These are phyloP conservation scores for Maccullochella peelii DNA, from an alignment of 2,113 vertebrate genomes.

Conservation along the genomic window DNA sequence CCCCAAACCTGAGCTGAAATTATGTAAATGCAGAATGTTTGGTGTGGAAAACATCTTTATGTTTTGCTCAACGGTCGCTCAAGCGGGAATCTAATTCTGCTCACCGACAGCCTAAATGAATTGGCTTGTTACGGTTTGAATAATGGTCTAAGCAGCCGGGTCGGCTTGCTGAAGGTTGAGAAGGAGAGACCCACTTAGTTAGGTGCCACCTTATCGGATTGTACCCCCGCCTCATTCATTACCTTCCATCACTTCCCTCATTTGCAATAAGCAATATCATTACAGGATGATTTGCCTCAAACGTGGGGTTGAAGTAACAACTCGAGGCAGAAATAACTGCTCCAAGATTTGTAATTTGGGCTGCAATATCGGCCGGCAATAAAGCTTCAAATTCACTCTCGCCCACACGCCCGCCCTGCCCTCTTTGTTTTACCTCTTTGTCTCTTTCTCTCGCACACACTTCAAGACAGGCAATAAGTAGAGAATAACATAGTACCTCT, in stretches of 20 bases:
- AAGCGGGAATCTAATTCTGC: slow-evolving; percentile 83
- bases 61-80: slow-evolving; percentile 75
- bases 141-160: slow-evolving; percentile 67
- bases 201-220: slow-evolving; percentile 75
- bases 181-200: slow-evolving; percentile 78
- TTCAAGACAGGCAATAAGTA: slow-evolving; percentile 16
- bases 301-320: slow-evolving; percentile 63
- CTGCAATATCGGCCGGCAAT: slow-evolving; percentile 69
- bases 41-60: slow-evolving; percentile 75
- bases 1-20: slow-evolving; percentile 74
- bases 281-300: slow-evolving; percentile 74
- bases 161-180: slow-evolving; percentile 76
- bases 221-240: slow-evolving; percentile 76
- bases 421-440: slow-evolving; percentile 54
- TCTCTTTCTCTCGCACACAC: slow-evolving; percentile 27
- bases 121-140: slow-evolving; percentile 81
- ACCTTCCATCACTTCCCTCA: slow-evolving; percentile 73
- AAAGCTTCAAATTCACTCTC: slow-evolving; percentile 64
- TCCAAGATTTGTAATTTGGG: slow-evolving; percentile 70
- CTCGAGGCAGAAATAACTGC: slow-evolving; percentile 64
- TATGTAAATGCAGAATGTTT: slow-evolving; percentile 80
- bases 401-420: slow-evolving; percentile 20
- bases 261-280: slow-evolving; percentile 78
- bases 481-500: slow-evolving; percentile 36
- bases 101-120: slow-evolving; percentile 80